Evolutionary conservation across 2,888 invertebrate species (phyloP), one percentile per base, ranked within the genome.

Genomic region (Caenorhabditis uteleia): DNA sequence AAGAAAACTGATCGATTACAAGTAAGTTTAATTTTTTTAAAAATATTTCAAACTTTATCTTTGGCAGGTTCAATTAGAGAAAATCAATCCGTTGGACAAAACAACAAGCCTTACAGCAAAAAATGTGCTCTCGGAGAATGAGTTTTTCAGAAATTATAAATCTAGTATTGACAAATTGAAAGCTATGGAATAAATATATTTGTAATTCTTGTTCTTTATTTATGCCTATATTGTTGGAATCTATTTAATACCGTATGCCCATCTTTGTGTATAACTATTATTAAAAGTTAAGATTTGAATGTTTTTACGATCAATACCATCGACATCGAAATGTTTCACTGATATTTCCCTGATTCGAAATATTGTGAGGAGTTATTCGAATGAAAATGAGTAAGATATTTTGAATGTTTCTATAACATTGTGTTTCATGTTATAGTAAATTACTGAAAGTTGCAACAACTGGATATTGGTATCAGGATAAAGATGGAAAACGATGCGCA

Each of bases 391-490:
- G n/a, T n/a, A n/a, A n/a, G n/a, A n/a, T n/a, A n/a, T n/a, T n/a
- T n/a, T n/a, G n/a, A n/a, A n/a, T n/a, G n/a, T n/a, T n/a, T n/a
- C n/a, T n/a, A n/a, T n/a, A n/a, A n/a, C n/a, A n/a, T n/a, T n/a
- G n/a, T n/a, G n/a, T n/a, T n/a, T n/a, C n/a, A n/a, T n/a, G n/a
- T n/a, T n/a, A n/a, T 31, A 62, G 62, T 23, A 53, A 57, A 6
- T 46, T 53, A 20, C 39, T 43, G 0, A 23, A 46, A 23, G 62
- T 62, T 2, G 38, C 46, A 14, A 62, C 62, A 21, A 62, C 62
- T n/a, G 62, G 62, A 12, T 62, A 57, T 31, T 48, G 48, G 14
- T 62, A 48, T 25, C 3, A 12, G 8, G 47, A 56, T 44, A 12
- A 31, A 14, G 16, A 44, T 25, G 62, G 62, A 34, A 44, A 51